A percentile compares a stretch with the other conserved stretches of the same genome.
phyloP scores from a whole-genome alignment of 2,888 invertebrate genomes.

The Polydesmus complanatus region DNA sequence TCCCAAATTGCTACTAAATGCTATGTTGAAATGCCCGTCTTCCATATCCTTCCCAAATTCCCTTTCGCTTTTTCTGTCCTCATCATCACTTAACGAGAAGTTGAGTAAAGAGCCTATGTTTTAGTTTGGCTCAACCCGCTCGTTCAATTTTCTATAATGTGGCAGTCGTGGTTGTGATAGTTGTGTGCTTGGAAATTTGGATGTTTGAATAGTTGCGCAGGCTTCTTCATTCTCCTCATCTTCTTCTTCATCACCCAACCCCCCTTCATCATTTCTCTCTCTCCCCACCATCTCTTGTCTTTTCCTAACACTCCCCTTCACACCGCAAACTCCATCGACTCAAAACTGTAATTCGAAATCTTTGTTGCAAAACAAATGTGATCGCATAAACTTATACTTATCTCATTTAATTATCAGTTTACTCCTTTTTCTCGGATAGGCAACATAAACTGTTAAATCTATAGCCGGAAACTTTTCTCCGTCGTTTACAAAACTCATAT shows the following conservation, averaged over 20 bases:
- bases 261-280: not conserved
- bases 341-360: not conserved
- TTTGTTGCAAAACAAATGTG: not conserved
- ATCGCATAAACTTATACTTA: not conserved
- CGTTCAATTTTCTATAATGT: not conserved
- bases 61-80: not conserved
- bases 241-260: too few relatives aligned
- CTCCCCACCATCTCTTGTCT: not conserved
- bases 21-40: not conserved
- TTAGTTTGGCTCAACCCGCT: not conserved
- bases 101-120: not conserved
- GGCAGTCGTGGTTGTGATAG: not conserved
- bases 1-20: not conserved
- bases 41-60: not conserved
- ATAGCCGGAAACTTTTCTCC: not conserved
- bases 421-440: not conserved
- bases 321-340: not conserved
- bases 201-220: not conserved
- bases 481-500: not conserved
- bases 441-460: slow-evolving; percentile 1
- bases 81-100: not conserved
- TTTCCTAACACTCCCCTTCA: too few relatives aligned
- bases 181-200: not conserved
- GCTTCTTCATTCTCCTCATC: not conserved
- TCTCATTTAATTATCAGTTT: not conserved